A percentile compares a stretch with the other conserved stretches of the same genome.
These are phyloP conservation scores for Diarsia mendica DNA, from an alignment of 2,888 invertebrate species.

Conservation along the genomic window DNA sequence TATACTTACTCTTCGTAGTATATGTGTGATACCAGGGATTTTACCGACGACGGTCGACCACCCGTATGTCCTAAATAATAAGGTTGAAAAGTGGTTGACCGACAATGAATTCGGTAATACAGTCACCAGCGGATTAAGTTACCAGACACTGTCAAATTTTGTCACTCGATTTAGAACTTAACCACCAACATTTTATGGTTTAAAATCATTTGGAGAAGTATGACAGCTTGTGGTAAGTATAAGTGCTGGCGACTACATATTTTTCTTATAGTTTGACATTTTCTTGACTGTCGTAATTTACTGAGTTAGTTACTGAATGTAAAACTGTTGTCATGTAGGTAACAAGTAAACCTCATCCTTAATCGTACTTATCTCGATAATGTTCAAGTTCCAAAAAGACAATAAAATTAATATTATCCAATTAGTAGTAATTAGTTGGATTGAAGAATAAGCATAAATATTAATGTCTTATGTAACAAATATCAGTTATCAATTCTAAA, in stretches of 20 bases:
- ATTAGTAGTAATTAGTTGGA: constrained; percentile 7
- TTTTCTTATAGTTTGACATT: constrained; percentile 64
- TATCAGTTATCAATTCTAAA: constrained; percentile 8
- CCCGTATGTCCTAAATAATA: too few species aligned
- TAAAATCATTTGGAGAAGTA: too few species aligned
- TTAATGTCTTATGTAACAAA: constrained; percentile 6
- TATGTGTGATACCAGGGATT: neutral
- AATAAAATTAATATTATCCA: neutral
- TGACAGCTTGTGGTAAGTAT: too few species aligned
- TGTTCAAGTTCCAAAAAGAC: neutral
- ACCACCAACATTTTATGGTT: too few species aligned
- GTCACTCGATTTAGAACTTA: too few species aligned
- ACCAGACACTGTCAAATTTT: too few species aligned
- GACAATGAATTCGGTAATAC: too few species aligned
- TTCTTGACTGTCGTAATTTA: constrained; percentile 16
- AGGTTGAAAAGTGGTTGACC: too few species aligned
- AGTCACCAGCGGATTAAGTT: too few species aligned
- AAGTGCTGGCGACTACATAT: constrained; percentile 18
- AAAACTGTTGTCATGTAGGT: neutral
- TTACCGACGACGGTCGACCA: too few species aligned
- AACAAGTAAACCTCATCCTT: neutral
- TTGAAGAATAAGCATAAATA: constrained; percentile 12
- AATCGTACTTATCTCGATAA: neutral
- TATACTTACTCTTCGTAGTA: constrained; percentile 70
- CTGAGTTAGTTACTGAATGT: neutral